Conservation (phyloP, 2,888 invertebrate species). For the Macrophya annulata region DNA sequence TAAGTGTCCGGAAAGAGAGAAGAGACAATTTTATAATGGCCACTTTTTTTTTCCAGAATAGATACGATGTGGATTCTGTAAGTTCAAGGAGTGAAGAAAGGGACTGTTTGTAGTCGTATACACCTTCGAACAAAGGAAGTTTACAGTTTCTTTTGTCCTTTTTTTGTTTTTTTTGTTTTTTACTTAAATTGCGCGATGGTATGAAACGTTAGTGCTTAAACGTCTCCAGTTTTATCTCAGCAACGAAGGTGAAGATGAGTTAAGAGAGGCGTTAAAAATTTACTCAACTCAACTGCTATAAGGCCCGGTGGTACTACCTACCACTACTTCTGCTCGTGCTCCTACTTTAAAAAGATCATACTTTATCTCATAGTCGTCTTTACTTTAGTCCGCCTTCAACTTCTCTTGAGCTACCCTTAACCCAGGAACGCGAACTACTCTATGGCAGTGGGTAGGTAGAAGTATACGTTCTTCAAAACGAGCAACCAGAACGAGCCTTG, state of each 20-base stretch:
- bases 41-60: neutral
- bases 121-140: neutral
- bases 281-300: constrained; percentile 29
- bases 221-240: neutral
- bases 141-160: neutral
- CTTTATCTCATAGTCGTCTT: neutral
- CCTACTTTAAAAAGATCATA: constrained; percentile 12
- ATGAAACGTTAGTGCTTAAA: neutral
- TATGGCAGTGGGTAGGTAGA: neutral
- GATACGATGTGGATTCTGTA: neutral
- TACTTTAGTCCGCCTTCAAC: neutral
- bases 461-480: constrained; percentile 13
- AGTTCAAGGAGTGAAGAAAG: neutral
- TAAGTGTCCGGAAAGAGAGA: neutral
- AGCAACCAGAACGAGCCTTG: neutral
- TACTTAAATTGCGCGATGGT: neutral
- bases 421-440: neutral
- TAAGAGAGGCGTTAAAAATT: constrained; percentile 22
- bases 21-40: neutral
- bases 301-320: neutral
- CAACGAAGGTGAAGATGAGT: neutral
- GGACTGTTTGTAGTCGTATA: neutral
- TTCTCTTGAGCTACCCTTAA: constrained; percentile 13
- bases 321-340: neutral
- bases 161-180: too few species aligned